Conservation (phyloP, 2,113 vertebrate genomes). For the Malurus cyaneus region DNA sequence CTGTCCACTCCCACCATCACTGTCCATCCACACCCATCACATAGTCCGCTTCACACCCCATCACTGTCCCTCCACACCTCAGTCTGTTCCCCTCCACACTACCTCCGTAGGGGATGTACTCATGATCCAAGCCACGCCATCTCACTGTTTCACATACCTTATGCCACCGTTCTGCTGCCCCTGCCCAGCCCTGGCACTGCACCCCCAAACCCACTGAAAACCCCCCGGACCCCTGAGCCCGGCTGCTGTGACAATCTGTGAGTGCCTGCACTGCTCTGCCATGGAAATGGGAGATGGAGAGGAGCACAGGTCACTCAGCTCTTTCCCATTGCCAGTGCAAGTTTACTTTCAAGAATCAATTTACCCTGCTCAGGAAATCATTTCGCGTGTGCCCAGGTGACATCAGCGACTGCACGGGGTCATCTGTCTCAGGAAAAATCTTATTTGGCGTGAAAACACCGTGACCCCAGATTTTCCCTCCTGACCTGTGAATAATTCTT, state of each 20-base stretch:
- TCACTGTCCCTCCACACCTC: too few relatives aligned
- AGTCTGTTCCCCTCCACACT: too few relatives aligned
- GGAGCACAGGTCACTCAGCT: not conserved
- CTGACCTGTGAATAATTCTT: not conserved
- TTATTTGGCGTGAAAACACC: not conserved
- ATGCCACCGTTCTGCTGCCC: fast-evolving
- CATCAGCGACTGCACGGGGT: not conserved
- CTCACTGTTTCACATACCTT: too few relatives aligned
- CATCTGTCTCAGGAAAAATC: not conserved
- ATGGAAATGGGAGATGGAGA: not conserved
- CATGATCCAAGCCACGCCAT: too few relatives aligned
- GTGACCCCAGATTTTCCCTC: not conserved
- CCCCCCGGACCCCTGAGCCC: fast-evolving
- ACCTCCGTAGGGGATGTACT: too few relatives aligned
- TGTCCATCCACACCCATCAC: too few relatives aligned
- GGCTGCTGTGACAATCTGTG: fast-evolving
- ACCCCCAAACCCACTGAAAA: fast-evolving
- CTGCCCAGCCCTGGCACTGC: fast-evolving
- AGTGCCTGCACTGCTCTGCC: not conserved
- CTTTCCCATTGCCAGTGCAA: not conserved
- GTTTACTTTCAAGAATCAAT: not conserved
- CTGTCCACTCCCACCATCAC: too few relatives aligned
- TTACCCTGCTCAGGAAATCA: not conserved
- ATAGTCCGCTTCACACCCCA: too few relatives aligned
- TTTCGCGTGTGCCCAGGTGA: fast-evolving